Evolutionary conservation across 2,113 vertebrate species (phyloP), one percentile per base, ranked within the genome.

Genomic region (Serinus canaria): DNA sequence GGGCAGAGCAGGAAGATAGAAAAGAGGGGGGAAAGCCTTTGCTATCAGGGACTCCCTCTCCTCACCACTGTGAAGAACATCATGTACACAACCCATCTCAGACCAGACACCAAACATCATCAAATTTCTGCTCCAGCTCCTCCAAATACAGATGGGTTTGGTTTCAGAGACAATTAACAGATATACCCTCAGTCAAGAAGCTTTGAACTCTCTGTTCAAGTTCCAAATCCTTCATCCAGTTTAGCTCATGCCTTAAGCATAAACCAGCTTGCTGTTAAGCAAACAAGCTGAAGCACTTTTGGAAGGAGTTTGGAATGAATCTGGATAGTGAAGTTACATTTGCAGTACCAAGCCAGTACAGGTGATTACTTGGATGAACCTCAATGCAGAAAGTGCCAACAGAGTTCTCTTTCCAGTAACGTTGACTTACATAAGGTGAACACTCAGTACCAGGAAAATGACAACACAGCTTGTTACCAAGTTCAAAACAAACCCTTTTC

Each of bases 211-310:
- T 67, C 72, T 58, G 46, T 30, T 73, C 13, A 91, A 69, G n/a
- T 44, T 94, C 55, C 64, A 52, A 91, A 87, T 64, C 90, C n/a
- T 44, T 56, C 68, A 59, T 50, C 23, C 50, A 73, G 30, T 69
- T 41, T 39, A 81, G 56, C 13, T 91, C 50, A 66, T 35, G 22
- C 72, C 39, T 67, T 70, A 86, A 59, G 43, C 30, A 87, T 14
- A 35, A 77, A 89, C 39, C 35, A 92, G 55, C 50, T 55, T 90
- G 80, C 68, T 73, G 37, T 43, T 82, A 66, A 76, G 46, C 56
- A 85, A 92, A 85, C 28, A 60, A 78, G 31, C 62, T 66, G 35
- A 66, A 67, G n/a, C 30, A 46, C 30, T 83, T 86, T 31, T 59
- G 33, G 79, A 64, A 75, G 10, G 19, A 58, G 11, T 82, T 68